Base-by-base conservation (phyloP, 2,888 invertebrate species). In the Oeneis ivallda region DNA sequence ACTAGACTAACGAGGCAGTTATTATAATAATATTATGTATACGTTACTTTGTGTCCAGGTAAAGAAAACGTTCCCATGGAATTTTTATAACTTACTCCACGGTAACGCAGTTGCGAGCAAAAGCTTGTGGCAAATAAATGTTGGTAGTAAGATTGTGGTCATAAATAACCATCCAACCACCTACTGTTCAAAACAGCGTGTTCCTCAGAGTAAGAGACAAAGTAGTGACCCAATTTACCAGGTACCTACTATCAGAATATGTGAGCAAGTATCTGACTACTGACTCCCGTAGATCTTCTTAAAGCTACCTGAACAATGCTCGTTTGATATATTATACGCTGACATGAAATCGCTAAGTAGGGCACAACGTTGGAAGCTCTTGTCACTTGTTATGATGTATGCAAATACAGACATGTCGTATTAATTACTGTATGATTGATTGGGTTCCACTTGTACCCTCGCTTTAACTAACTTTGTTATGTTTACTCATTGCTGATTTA, bases 381-480 rank as follows among this genome's bases (percentile, higher is more conserved):
- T 10, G 37, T 53, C 53, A 34, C 53, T 53, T 53, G 53, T 15
- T 34, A 37, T 52, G 50, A 52, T 32, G 32, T 53, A 53, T 53
- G 53, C 53, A 15, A 15, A 37, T 71, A 72, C 74, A 73, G 69
- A 73, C 74, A 74, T 75, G 76, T 78, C 74, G 75, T 76, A 70
- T 73, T 75, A 71, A 75, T 77, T 50, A 77, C 79, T 77, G 72
- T 80, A 80, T 85, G 85, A 85, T 85, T 85, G 86, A 85, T 85
- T 83, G 79, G 75, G 70, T 74, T 78, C 79, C 80, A 53, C 53
- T 53, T 34, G 15, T 37, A 26, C 26, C 26, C 26, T 26, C 5
- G 26, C 26, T 26, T 26, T 26, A 26, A 26, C 26, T 26, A 26
- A 26, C 26, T 26, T 26, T 26, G 26, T 26, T 26, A 26, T 26